Evolutionary conservation across 2,797 vertebrate species (phyloP).

Genomic region (Picus viridis): DNA sequence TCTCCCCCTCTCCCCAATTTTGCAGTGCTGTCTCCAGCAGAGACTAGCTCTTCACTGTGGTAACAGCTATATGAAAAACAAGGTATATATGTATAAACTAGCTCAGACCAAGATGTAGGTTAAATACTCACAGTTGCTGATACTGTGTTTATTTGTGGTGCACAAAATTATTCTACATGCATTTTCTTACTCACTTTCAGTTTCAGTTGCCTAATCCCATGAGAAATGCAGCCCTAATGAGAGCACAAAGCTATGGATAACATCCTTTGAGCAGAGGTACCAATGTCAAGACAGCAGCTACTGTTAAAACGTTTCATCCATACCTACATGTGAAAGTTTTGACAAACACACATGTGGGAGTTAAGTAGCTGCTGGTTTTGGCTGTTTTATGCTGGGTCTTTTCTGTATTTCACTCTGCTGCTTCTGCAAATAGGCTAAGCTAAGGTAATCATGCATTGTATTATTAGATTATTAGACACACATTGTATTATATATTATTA

Average conservation of each 20-base stretch:
- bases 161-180: neutral
- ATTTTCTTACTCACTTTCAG: neutral
- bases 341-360: too few species aligned
- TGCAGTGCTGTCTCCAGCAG: neutral
- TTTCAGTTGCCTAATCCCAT: neutral
- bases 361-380: too few species aligned
- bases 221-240: neutral
- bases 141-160: neutral
- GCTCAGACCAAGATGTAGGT: neutral
- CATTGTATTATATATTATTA: too few species aligned
- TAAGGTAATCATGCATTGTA: too few species aligned
- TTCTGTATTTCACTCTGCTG: too few species aligned
- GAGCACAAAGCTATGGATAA: neutral
- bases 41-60: neutral
- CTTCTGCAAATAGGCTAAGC: too few species aligned
- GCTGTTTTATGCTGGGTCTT: too few species aligned
- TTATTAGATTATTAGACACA: too few species aligned
- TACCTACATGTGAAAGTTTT: neutral
- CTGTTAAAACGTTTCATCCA: neutral
- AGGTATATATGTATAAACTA: neutral
- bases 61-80: neutral
- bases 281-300: neutral
- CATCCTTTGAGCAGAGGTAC: neutral
- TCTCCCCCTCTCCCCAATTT: neutral
- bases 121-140: neutral